A percentile compares a stretch with the other conserved stretches of the same genome.
These are phyloP conservation scores for Epirrhoe tristata DNA, from an alignment of 2,888 invertebrate species.

Conservation along the genomic window DNA sequence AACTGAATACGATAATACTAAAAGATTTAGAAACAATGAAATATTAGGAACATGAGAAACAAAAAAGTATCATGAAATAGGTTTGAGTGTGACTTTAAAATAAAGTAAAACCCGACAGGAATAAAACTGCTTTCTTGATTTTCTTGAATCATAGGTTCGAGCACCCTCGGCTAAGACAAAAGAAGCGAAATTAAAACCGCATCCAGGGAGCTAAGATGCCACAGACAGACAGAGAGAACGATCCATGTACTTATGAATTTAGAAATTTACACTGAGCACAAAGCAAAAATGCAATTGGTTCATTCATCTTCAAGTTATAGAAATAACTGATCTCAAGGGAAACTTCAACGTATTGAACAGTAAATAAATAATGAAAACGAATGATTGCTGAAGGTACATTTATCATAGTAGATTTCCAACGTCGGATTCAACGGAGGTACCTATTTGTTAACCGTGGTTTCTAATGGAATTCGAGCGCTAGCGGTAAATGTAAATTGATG, in stretches of 20 bases:
- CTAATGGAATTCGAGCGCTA: slow-evolving; percentile 18
- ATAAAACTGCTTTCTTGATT: too few species aligned
- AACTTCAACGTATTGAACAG: background rate
- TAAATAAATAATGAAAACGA: slow-evolving; percentile 11
- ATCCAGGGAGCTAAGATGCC: too few species aligned
- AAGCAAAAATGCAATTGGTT: background rate
- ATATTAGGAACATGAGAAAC: background rate
- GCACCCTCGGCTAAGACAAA: too few species aligned
- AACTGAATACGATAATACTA: slow-evolving; percentile 16
- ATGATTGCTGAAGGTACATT: slow-evolving; percentile 18
- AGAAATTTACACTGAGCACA: background rate
- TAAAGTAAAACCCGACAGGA: too few species aligned
- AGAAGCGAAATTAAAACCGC: too few species aligned
- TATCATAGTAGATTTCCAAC: slow-evolving; percentile 24
- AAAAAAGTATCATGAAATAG: too few species aligned
- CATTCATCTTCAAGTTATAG: background rate
- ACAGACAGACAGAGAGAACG: too few species aligned
- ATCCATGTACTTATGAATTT: too few species aligned
- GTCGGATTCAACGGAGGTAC: slow-evolving; percentile 16
- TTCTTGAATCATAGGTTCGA: too few species aligned
- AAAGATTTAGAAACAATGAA: background rate
- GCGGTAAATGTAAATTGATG: slow-evolving; percentile 20
- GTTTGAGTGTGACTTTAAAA: too few species aligned
- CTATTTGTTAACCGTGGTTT: slow-evolving; percentile 23
- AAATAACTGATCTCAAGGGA: slow-evolving; percentile 1